Conservation (phyloP, 2,888 invertebrate species). For the Luperina testacea region DNA sequence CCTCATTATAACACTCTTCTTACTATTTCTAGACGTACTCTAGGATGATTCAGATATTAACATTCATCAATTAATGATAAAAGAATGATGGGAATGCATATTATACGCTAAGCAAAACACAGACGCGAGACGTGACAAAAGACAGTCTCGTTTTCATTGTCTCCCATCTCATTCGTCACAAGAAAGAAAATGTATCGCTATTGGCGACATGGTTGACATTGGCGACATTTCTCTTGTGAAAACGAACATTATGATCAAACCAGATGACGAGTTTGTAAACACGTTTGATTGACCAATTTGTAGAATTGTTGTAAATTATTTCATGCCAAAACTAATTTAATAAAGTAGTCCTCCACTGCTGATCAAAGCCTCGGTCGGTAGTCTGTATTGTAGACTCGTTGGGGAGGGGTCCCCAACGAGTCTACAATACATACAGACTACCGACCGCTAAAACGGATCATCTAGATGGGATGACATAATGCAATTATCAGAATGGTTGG, state of each 20-base stretch:
- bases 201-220: background rate
- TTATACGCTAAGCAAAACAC: slow-evolving; percentile 14
- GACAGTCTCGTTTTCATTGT: slow-evolving; percentile 36
- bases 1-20: background rate
- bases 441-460: slow-evolving; percentile 32
- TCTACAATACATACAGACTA: slow-evolving; percentile 6
- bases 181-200: slow-evolving; percentile 9
- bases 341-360: slow-evolving; percentile 3
- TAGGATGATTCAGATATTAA: background rate
- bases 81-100: slow-evolving; percentile 18
- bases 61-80: background rate
- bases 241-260: slow-evolving; percentile 9
- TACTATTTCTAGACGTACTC: background rate
- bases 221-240: slow-evolving; percentile 14
- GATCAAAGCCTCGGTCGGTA: background rate
- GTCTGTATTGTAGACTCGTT: too few relatives aligned
- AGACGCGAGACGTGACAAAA: slow-evolving; percentile 9
- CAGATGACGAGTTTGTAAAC: background rate
- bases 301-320: slow-evolving; percentile 11
- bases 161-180: slow-evolving; percentile 11
- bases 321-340: slow-evolving; percentile 20
- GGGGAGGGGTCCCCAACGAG: background rate
- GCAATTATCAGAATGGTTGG: slow-evolving; percentile 31
- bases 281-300: slow-evolving; percentile 10
- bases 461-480: slow-evolving; percentile 30